These are phyloP conservation scores for Pipistrellus pipistrellus DNA, from an alignment of 2,797 vertebrate genomes.

Conservation along the genomic window DNA sequence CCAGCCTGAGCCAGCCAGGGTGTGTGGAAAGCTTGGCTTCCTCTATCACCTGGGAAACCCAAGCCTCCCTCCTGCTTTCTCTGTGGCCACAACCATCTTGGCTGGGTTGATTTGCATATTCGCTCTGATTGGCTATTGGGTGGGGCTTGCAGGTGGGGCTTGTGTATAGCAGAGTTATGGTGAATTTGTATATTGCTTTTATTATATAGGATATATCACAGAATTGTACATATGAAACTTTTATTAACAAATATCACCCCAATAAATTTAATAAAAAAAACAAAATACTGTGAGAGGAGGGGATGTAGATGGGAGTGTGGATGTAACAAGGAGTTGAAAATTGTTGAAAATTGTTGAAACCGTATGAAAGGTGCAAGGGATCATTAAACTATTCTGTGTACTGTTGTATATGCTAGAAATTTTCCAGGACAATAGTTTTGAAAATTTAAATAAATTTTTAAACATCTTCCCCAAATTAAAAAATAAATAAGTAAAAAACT, in stretches of 20 bases:
- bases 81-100: no score
- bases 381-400: neutral
- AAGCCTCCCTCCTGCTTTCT: no score
- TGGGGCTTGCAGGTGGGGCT: no score
- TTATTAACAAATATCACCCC: neutral
- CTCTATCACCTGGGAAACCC: no score
- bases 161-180: no score
- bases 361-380: fast-evolving
- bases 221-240: neutral
- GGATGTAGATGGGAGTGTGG: fast-evolving
- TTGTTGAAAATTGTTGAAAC: neutral
- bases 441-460: neutral
- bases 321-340: neutral
- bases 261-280: neutral
- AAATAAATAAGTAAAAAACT: neutral
- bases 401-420: neutral
- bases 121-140: no score
- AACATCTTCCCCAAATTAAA: neutral
- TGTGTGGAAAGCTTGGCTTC: no score
- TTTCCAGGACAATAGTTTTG: neutral
- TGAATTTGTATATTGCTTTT: no score
- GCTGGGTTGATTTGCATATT: no score
- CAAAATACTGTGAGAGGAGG: neutral
- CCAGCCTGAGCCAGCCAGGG: no score
- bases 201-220: no score